Conservation (phyloP, 1,140 invertebrate species). For the Diorhabda elongata region DNA sequence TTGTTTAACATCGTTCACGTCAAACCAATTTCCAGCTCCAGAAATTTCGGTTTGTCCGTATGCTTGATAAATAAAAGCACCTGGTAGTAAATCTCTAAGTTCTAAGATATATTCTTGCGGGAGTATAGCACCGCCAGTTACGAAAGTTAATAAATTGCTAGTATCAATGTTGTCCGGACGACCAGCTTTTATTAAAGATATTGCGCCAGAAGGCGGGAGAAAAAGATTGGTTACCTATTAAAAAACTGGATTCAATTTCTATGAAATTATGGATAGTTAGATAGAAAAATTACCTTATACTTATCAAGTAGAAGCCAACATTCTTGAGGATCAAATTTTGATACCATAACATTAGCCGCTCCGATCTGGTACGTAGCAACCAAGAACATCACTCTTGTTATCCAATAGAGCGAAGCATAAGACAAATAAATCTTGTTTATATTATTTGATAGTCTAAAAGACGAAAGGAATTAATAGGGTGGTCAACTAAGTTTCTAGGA, state of each 20-base stretch:
- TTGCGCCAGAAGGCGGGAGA: constrained; percentile 42
- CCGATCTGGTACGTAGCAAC: constrained; percentile 34
- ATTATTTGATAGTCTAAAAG: no score
- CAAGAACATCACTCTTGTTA: constrained; percentile 31
- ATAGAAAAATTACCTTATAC: constrained; percentile 41
- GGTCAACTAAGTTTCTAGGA: no score
- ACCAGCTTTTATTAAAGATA: constrained; percentile 43
- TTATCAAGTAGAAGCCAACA: constrained; percentile 46
- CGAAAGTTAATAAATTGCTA: constrained; percentile 26
- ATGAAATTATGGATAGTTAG: no score
- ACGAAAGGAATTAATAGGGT: no score
- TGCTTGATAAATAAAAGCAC: constrained; percentile 32
- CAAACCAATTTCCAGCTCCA: constrained; percentile 32
- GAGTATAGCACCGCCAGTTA: constrained; percentile 34
- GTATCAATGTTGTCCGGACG: constrained; percentile 37
- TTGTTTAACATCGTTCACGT: constrained; percentile 29
- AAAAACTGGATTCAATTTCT: neutral
- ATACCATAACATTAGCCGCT: constrained; percentile 38
- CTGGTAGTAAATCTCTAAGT: constrained; percentile 39
- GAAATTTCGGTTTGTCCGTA: constrained; percentile 41
- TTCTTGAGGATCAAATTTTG: constrained; percentile 42
- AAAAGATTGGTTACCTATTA: constrained; percentile 43
- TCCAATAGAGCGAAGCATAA: constrained; percentile 37
- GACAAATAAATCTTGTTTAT: constrained; percentile 13
- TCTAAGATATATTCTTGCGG: constrained; percentile 23